These are phyloP conservation scores for Leptodactylus fuscus DNA, from an alignment of 2,113 vertebrate species.

Conservation along the genomic window DNA sequence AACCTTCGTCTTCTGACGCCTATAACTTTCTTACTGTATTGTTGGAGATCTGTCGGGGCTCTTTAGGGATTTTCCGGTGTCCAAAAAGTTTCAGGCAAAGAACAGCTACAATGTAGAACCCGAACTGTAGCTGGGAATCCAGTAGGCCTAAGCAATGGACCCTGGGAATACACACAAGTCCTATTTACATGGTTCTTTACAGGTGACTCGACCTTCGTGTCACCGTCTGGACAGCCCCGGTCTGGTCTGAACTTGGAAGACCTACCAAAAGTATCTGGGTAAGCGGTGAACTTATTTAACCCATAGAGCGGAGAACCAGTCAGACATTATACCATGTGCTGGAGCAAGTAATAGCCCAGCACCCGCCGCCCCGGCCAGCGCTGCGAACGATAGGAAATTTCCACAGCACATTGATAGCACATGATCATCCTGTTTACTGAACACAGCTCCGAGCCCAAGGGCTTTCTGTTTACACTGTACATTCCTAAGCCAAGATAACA, in stretches of 20 bases:
- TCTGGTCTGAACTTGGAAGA: background rate
- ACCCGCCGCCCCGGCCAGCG: background rate
- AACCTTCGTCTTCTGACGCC: too few species aligned
- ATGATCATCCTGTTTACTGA: slow-evolving; percentile 45
- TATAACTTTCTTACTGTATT: too few species aligned
- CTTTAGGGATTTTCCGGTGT: too few species aligned
- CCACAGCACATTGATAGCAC: slow-evolving; percentile 36
- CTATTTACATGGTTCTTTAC: background rate
- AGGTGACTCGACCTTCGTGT: background rate
- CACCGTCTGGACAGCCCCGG: background rate
- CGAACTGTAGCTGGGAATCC: background rate
- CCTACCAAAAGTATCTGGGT: background rate
- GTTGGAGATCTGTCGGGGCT: too few species aligned
- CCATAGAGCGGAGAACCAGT: background rate
- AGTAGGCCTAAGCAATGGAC: too few species aligned
- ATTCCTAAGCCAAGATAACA: slow-evolving; percentile 32
- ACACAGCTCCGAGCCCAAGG: background rate
- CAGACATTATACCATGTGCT: background rate
- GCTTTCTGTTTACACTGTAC: slow-evolving; percentile 39
- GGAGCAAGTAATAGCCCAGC: background rate
- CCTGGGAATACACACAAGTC: too few species aligned
- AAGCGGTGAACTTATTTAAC: background rate
- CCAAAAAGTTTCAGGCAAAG: background rate
- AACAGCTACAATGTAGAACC: background rate
- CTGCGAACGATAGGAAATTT: slow-evolving; percentile 42